Evolutionary conservation across 2,113 vertebrate species (phyloP).

Genomic region (Polyodon spathula): DNA sequence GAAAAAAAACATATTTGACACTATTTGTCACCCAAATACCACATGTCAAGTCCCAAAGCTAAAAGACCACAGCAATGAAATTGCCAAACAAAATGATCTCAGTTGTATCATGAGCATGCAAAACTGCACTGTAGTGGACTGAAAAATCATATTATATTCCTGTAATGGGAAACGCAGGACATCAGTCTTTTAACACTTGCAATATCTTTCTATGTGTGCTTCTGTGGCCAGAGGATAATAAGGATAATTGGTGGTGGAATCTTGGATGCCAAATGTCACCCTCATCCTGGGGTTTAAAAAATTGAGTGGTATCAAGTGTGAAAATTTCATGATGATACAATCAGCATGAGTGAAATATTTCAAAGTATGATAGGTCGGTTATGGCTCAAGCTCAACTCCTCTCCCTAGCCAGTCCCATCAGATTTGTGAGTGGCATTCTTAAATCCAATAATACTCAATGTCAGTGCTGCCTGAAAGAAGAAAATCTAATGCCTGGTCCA

Average conservation of each 20-base stretch:
- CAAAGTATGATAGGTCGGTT: conserved; percentile 12
- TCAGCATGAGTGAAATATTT: conserved; percentile 22
- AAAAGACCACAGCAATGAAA: no score
- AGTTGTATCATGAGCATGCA: no score
- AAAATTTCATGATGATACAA: conserved; percentile 30
- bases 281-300: conserved; percentile 23
- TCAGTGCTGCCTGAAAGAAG: conserved; percentile 15
- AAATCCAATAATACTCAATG: conserved; percentile 8
- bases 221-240: conserved; percentile 19
- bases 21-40: no score
- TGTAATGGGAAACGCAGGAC: conserved; percentile 11
- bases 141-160: no score
- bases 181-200: background rate
- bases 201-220: conserved; percentile 6
- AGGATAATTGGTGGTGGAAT: conserved; percentile 12
- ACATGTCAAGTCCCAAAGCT: no score
- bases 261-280: conserved; percentile 27
- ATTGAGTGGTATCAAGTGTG: conserved; percentile 22
- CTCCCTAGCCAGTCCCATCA: conserved; percentile 12
- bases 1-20: no score
- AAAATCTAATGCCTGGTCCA: conserved; percentile 11
- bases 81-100: no score
- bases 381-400: conserved; percentile 15
- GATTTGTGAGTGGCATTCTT: conserved; percentile 20
- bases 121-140: no score